Base-by-base conservation (phyloP, 1,140 invertebrate species). In the Ericerus pela region DNA sequence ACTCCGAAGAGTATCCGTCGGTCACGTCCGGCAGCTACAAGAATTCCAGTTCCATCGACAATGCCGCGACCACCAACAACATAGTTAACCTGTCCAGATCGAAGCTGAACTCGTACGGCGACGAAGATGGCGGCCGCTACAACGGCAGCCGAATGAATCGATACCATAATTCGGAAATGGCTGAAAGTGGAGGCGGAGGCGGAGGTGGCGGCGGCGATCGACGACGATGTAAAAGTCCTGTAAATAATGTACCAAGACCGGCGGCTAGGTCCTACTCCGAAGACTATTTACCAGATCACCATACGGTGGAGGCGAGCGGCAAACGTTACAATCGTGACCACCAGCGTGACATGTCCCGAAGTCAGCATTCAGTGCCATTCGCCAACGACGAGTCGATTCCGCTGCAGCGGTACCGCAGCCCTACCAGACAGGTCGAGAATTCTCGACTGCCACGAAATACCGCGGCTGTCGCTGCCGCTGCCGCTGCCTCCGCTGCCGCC, bases 381-480 rank as follows among this genome's bases (percentile, higher is more conserved):
- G 41, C 41, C 47, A 47, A 47, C 27, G 54, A 61, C 16, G 54
- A 41, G 28, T 60, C 62, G 6, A 62, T 62, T 18, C 64, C 64
- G 2, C 51, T 66, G 26, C 65, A 67, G 24, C 61, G 68, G n/a
- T 72, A 70, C 57, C 57, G 68, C n/a, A 65, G 62, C 43, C 62
- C 61, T 1, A 67, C 69, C 6, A 68, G 68, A 24, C 16, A 47
- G 22, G 41, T 47, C 10, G 41, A 47, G 11, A 47, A 24, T 47
- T 14, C 41, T 3, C 22, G 20, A 47, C 22, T 47, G 16, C 20
- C 10, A 22, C n/a, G n/a, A n/a, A n/a, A n/a, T n/a, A n/a, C 8
- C 30, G 30, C 30, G n/a, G 30, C 30, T 5, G 14, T 3, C n/a
- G 36, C 4, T 16, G 20, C 20, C 16, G 20, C 4, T n/a, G n/a